These are phyloP conservation scores for Achroia grisella DNA, from an alignment of 1,140 invertebrate genomes.

Conservation along the genomic window DNA sequence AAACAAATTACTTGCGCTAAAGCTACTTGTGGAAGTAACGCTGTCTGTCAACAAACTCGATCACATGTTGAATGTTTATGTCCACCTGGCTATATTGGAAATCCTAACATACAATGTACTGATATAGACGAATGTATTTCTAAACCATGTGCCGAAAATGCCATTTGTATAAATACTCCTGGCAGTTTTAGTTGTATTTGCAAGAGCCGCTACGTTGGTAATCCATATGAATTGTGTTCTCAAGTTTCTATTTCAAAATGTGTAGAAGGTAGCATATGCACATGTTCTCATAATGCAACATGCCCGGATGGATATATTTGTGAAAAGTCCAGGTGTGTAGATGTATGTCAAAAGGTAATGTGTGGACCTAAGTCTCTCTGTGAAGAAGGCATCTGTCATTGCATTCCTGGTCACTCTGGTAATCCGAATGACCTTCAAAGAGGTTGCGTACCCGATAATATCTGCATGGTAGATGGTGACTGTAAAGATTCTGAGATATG, in stretches of 20 bases:
- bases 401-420: constrained; percentile 85
- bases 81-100: constrained; percentile 86
- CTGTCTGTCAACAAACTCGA: constrained; percentile 83
- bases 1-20: constrained; percentile 82
- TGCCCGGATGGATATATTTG: constrained; percentile 86
- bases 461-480: constrained; percentile 86
- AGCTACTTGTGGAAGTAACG: constrained; percentile 84
- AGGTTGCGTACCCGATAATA: constrained; percentile 82
- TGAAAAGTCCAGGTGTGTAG: constrained; percentile 79
- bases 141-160: constrained; percentile 88
- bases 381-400: constrained; percentile 85
- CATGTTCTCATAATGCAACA: constrained; percentile 79
- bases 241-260: constrained; percentile 80
- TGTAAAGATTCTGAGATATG: constrained; percentile 89
- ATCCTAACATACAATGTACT: constrained; percentile 89
- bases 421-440: constrained; percentile 80
- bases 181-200: constrained; percentile 92
- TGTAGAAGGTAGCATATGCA: constrained; percentile 78
- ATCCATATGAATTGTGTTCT: constrained; percentile 88
- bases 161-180: constrained; percentile 90
- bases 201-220: constrained; percentile 85
- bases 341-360: constrained; percentile 81
- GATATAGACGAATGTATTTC: constrained; percentile 90
- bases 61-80: constrained; percentile 87
- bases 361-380: constrained; percentile 90